These are phyloP conservation scores for Pseudopipra pipra DNA, from an alignment of 2,113 vertebrate genomes.

Conservation along the genomic window DNA sequence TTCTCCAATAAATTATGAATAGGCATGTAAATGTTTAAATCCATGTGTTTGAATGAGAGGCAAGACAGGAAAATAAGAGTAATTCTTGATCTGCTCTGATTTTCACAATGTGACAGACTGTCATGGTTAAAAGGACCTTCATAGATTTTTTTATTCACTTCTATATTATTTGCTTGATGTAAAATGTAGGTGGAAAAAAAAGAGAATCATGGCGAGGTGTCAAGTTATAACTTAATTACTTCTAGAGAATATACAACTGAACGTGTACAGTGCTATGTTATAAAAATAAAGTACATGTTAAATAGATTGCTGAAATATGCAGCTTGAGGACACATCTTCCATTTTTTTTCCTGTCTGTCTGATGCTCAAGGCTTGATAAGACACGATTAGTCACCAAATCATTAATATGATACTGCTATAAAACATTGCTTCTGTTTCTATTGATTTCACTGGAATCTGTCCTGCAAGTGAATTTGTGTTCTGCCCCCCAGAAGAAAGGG, in stretches of 20 bases:
- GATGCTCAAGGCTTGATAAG: not conserved
- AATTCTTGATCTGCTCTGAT: conserved; percentile 4
- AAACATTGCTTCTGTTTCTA: not conserved
- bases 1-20: conserved; percentile 54
- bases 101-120: not conserved
- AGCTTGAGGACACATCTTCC: not conserved
- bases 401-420: not conserved
- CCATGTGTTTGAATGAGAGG: conserved; percentile 19
- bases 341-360: not conserved
- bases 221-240: conserved; percentile 35
- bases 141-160: conserved; percentile 14
- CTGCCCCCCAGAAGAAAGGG: not conserved
- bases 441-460: not conserved
- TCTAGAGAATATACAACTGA: not conserved
- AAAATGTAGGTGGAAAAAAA: not conserved
- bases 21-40: conserved; percentile 32
- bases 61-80: not conserved
- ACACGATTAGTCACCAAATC: not conserved
- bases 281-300: not conserved
- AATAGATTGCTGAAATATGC: not conserved
- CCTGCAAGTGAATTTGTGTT: not conserved
- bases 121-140: conserved; percentile 35
- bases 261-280: not conserved
- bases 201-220: not conserved
- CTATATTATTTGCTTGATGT: not conserved